A percentile compares a stretch with the other conserved stretches of the same genome.
Conservation (phyloP, 1,140 invertebrate species). For the Ridgeia piscesae region DNA sequence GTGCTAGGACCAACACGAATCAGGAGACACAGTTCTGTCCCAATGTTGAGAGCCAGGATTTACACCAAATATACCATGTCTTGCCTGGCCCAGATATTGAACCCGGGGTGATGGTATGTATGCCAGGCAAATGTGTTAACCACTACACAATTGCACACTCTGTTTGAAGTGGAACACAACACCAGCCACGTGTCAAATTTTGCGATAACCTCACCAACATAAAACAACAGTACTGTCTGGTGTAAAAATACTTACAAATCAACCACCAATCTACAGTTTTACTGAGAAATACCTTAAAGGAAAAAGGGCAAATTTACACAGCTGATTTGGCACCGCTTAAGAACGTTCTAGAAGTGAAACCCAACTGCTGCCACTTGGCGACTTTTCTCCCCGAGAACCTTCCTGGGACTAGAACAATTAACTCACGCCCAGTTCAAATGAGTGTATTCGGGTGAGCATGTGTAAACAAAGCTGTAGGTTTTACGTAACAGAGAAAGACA, state of each 20-base stretch:
- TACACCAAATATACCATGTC: no score
- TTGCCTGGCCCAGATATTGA: no score
- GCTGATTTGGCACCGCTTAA: neutral
- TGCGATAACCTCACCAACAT: neutral
- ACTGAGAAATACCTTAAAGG: neutral
- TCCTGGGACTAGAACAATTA: neutral
- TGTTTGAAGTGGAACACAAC: neutral
- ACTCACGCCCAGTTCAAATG: neutral
- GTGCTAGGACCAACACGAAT: no score
- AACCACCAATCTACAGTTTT: neutral
- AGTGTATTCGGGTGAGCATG: neutral
- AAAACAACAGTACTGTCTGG: no score
- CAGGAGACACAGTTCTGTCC: no score
- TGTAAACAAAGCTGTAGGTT: neutral
- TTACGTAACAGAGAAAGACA: neutral
- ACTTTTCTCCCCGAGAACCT: neutral
- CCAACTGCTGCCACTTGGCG: neutral
- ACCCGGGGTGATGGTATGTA: no score
- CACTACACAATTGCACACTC: no score
- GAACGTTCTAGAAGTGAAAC: neutral
- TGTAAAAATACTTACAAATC: neutral
- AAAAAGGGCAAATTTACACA: neutral
- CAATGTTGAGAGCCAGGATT: no score
- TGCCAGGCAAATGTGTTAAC: no score
- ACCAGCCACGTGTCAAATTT: neutral